Evolutionary conservation across 1,140 invertebrate genomes (phyloP).

Genomic region (Brachionus sp.): DNA sequence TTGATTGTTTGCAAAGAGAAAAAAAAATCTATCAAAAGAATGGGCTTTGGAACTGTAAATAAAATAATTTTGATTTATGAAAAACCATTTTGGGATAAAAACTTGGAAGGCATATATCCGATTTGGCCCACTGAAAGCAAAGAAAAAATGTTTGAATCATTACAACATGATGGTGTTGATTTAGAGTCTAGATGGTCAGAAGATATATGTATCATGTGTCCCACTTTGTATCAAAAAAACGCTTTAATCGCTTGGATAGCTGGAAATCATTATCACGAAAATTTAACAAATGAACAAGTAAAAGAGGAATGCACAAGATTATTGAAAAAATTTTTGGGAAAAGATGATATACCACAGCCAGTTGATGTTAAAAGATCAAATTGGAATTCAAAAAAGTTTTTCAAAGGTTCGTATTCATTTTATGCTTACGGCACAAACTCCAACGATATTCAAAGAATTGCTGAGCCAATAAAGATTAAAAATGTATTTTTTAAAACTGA

Average conservation of each 20-base stretch:
- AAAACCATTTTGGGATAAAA: conserved; percentile 41
- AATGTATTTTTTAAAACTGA: background rate
- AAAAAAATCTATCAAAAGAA: background rate
- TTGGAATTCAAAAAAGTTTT: conserved; percentile 23
- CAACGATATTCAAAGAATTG: background rate
- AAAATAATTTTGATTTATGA: conserved; percentile 38
- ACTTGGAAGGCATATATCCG: conserved; percentile 28
- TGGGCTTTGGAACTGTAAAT: conserved; percentile 43
- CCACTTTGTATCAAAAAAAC: background rate
- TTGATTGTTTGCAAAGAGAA: background rate
- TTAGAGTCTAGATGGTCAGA: background rate
- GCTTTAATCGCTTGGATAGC: conserved; percentile 11
- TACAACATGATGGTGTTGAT: background rate
- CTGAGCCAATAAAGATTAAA: background rate
- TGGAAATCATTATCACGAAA: conserved; percentile 20
- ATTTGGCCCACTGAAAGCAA: conserved; percentile 5
- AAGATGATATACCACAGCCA: conserved; percentile 34
- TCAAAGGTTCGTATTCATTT: conserved; percentile 25
- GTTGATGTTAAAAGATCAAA: background rate
- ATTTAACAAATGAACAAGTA: background rate
- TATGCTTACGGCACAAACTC: conserved; percentile 41
- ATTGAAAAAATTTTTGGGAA: background rate
- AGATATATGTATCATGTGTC: background rate
- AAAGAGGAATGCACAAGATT: background rate
- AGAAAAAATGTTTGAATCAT: background rate